Evolutionary conservation across 2,797 vertebrate genomes (phyloP).

Genomic region (Falco peregrinus): DNA sequence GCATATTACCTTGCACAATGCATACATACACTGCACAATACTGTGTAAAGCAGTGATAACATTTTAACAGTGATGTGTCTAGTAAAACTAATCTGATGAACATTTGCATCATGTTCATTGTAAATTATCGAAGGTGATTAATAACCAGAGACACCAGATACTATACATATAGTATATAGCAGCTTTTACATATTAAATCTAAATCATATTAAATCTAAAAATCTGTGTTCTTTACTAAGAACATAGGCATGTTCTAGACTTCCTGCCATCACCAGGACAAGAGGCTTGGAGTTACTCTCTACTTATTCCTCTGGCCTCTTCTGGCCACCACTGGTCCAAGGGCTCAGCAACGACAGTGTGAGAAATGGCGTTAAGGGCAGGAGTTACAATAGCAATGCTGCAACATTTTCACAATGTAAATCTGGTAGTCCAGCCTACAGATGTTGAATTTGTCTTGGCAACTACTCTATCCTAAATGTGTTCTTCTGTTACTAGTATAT

Average conservation of each 20-base stretch:
- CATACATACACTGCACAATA: neutral
- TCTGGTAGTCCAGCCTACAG: neutral
- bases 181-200: neutral
- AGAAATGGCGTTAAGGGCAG: neutral
- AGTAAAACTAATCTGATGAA: neutral
- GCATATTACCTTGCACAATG: neutral
- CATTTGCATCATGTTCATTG: neutral
- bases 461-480: neutral
- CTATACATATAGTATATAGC: neutral
- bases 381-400: neutral
- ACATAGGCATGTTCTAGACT: neutral
- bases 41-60: neutral
- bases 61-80: neutral
- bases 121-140: neutral
- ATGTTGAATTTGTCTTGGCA: neutral
- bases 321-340: neutral
- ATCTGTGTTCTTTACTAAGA: neutral
- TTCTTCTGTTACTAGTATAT: neutral
- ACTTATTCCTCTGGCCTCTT: neutral
- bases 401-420: neutral
- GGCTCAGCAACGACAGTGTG: fast-evolving
- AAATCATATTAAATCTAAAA: neutral
- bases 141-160: neutral
- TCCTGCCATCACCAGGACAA: neutral
- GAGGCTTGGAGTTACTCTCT: neutral